Base-by-base conservation (phyloP, 1,140 invertebrate genomes). In the Caenorhabditis tropicalis region DNA sequence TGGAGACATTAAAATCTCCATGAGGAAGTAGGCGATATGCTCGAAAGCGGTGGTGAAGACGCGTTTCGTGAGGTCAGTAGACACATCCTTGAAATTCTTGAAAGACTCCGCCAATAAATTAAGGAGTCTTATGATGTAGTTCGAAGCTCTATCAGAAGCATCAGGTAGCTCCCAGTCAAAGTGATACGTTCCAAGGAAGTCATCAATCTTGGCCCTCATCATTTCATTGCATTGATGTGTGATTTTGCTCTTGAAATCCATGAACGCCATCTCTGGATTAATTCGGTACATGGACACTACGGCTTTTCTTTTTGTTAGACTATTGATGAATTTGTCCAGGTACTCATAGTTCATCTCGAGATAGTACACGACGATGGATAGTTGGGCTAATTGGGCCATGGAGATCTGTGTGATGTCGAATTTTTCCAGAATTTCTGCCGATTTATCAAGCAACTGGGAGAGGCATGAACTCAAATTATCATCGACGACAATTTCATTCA, bases 311-410 rank as follows among this genome's bases (percentile, higher is more conserved):
- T 83, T 82, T 29, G 96, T 98, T 86, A 98, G 95, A 91, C 96
- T 96, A 21, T 95, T 95, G 46, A 99, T 97, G 91, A 97, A 98
- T 89, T 98, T 95, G 92, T 99, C 97, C 4, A 99, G 92, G 91
- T 95, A 96, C n/a, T 94, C 94, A 33, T 96, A 97, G 0, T 96
- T 96, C 88, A 95, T 94, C 92, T 99, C 97, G 58, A 99, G 92
- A 92, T 98, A 98, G 87, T 97, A 95, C 2, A 97, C 99, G 91
- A 99, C 98, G 70, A 99, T 96, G 31, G 98, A 97, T 84, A 99
- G 98, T 93, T 98, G 96, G 60, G 96, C 95, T 0, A 96, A 94
- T 92, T 93, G 89, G 85, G 96, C 93, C 5, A 99, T 93, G 46
- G 95, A 96, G 53, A 98, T 93, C 46, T 94, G 95, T 2, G 96